Evolutionary conservation across 1,140 invertebrate genomes (phyloP).

Genomic region (Steinernema khuongi): DNA sequence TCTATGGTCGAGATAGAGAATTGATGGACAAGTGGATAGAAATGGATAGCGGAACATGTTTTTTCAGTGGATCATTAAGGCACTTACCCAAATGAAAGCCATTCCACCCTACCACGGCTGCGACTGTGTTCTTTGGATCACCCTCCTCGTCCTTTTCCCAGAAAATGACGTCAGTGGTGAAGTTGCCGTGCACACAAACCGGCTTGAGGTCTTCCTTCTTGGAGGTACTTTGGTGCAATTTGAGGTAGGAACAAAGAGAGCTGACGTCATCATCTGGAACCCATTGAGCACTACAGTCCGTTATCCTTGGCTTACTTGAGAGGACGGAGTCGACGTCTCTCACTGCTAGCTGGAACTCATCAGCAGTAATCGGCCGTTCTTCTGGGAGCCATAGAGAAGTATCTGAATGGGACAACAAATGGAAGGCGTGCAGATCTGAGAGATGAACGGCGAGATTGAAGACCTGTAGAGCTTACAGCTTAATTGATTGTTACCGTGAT

Average conservation of each 20-base stretch:
- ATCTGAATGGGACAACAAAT: background rate
- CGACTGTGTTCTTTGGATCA: background rate
- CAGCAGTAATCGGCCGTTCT: background rate
- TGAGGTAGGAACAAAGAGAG: no score
- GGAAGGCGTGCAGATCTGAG: background rate
- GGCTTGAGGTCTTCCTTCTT: background rate
- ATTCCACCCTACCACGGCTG: background rate
- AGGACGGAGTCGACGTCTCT: background rate
- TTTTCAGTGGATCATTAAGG: no score
- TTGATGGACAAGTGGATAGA: no score
- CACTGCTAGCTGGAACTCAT: background rate
- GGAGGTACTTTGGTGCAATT: no score
- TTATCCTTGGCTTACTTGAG: background rate
- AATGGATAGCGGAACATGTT: background rate
- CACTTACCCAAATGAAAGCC: background rate
- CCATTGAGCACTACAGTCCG: no score
- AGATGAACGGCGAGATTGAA: background rate
- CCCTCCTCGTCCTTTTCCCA: background rate
- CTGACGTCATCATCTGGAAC: background rate
- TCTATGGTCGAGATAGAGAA: no score
- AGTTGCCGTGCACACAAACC: background rate
- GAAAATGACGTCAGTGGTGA: background rate
- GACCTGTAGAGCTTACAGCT: background rate
- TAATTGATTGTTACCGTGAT: no score
- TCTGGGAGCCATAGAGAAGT: background rate